Evolutionary conservation across 2,888 invertebrate genomes (phyloP).

Genomic region (Hypolimnas misippus): DNA sequence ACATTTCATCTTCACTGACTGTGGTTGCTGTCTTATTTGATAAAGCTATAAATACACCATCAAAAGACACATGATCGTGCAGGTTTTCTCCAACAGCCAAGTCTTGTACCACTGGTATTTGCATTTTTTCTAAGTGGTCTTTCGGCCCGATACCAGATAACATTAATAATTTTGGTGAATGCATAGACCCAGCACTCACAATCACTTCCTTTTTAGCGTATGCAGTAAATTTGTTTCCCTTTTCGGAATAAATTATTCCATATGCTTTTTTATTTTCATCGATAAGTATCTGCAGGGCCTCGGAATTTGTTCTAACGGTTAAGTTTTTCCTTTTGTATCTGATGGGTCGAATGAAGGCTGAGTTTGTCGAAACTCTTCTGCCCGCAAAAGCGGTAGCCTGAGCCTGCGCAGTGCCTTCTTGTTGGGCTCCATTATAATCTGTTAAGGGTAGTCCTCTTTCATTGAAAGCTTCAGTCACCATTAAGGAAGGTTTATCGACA

Average conservation of each 20-base stretch:
- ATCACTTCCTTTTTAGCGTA: constrained; percentile 67
- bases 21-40: constrained; percentile 76
- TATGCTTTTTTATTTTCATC: constrained; percentile 66
- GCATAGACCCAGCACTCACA: constrained; percentile 61
- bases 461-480: constrained; percentile 81
- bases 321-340: constrained; percentile 80
- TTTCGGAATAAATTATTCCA: constrained; percentile 56
- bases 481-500: constrained; percentile 81
- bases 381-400: constrained; percentile 84
- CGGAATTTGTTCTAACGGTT: constrained; percentile 74
- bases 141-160: constrained; percentile 69
- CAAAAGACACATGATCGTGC: constrained; percentile 71
- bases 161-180: constrained; percentile 66
- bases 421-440: constrained; percentile 81
- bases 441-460: constrained; percentile 82
- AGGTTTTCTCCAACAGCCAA: constrained; percentile 68
- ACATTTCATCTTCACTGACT: constrained; percentile 61
- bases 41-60: constrained; percentile 77
- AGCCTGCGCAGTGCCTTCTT: constrained; percentile 83
- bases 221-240: constrained; percentile 50
- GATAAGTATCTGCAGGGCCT: constrained; percentile 82
- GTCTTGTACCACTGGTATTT: constrained; percentile 58
- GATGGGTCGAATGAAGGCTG: constrained; percentile 86
- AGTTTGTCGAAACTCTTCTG: constrained; percentile 84
- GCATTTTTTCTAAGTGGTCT: constrained; percentile 54